These are phyloP conservation scores for Andrena cerasifolii DNA, from an alignment of 1,140 invertebrate species.

Conservation along the genomic window DNA sequence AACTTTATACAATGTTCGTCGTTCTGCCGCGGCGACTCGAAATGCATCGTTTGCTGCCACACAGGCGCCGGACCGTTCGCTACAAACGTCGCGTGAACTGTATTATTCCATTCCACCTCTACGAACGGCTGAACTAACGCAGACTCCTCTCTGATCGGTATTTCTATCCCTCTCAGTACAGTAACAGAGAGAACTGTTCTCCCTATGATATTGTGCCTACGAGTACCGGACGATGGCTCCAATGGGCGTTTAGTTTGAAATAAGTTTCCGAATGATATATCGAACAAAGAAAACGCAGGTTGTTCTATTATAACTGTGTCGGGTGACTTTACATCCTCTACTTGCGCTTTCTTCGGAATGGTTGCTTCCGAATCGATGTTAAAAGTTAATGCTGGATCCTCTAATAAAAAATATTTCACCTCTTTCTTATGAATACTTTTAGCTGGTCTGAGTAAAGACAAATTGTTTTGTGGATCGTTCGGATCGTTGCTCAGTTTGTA, in stretches of 20 bases:
- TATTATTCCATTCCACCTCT: slow-evolving; percentile 78
- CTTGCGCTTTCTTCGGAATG: slow-evolving; percentile 11
- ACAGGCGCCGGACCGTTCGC: slow-evolving; percentile 78
- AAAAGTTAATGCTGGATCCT: slow-evolving; percentile 67
- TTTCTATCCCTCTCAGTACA: slow-evolving; percentile 76
- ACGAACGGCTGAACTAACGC: slow-evolving; percentile 76
- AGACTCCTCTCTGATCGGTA: slow-evolving; percentile 80
- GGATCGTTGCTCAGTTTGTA: slow-evolving; percentile 74
- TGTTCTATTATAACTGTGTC: slow-evolving; percentile 75
- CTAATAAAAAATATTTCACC: slow-evolving; percentile 72
- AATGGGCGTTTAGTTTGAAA: slow-evolving; percentile 71
- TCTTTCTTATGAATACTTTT: slow-evolving; percentile 43
- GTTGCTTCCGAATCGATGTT: slow-evolving; percentile 10
- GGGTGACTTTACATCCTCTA: slow-evolving; percentile 53
- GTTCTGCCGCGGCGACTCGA: slow-evolving; percentile 72
- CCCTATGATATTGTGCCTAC: slow-evolving; percentile 61
- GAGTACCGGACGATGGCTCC: slow-evolving; percentile 53
- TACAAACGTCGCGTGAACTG: slow-evolving; percentile 65
- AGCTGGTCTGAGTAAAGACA: slow-evolving; percentile 57
- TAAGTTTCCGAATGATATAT: slow-evolving; percentile 71
- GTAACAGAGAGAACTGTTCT: slow-evolving; percentile 75
- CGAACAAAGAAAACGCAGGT: slow-evolving; percentile 71
- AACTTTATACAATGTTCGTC: slow-evolving; percentile 73
- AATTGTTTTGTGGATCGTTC: slow-evolving; percentile 75
- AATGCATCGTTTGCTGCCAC: slow-evolving; percentile 79